Evolutionary conservation across 2,113 vertebrate genomes (phyloP), one percentile per base, ranked within the genome.

Genomic region (Gallinago jamesoni): DNA sequence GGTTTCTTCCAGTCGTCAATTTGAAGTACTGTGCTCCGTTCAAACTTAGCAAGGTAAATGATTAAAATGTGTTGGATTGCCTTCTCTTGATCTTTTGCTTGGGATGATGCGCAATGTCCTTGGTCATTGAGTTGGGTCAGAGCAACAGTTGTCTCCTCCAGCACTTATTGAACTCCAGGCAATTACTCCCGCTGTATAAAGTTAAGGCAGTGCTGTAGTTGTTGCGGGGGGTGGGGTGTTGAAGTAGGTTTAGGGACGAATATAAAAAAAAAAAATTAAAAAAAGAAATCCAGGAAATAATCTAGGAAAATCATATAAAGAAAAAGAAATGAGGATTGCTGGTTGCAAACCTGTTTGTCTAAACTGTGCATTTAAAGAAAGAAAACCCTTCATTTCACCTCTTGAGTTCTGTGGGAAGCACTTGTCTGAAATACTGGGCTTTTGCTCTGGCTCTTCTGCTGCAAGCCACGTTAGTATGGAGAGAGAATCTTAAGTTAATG

Each of bases 41-140:
- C n/a, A 48, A 53, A n/a, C 8, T 23, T 9, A 10, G 19, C n/a
- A 23, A 2, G 0, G 0, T 35, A 5, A 41, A 56, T 31, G 27
- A 6, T 18, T 14, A 1, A 4, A 50, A 28, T 4, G 33, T 31
- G 24, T 41, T 55, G 12, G 3, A 23, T 64, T 41, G 2, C 33
- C 35, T 67, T 75, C 55, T 31, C 27, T 59, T 63, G 21, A 55
- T 70, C 11, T 64, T 86, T 31, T 1, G 2, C 28, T 37, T 1
- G 8, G 30, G 18, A 0, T 33, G 31, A 21, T 47, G 31, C 10
- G 0, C 9, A 2, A 1, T 14, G 20, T 59, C 56, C 56, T 33
- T 1, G 3, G 35, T 31, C 13, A 1, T 10, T 24, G 66, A n/a
- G 22, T 15, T 52, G 22, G 18, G 16, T 60, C 10, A 20, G 37